Evolutionary conservation across 2,888 invertebrate species (phyloP).

Genomic region (Drosophila kanekoi): DNA sequence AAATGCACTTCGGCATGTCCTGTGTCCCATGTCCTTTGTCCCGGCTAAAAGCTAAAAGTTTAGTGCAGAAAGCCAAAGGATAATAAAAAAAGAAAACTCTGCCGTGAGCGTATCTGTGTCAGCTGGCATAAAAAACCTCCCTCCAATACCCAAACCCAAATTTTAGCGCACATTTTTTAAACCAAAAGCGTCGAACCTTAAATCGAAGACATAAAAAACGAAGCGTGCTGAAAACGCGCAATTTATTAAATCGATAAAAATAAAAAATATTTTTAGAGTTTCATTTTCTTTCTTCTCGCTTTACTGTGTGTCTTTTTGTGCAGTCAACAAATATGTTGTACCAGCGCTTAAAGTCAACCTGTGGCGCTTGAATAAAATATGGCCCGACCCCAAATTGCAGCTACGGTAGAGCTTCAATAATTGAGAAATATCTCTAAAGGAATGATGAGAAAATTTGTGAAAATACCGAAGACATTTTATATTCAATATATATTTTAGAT

Average conservation of each 20-base stretch:
- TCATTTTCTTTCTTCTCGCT: background rate
- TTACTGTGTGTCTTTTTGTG: background rate
- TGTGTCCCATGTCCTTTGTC: conserved; percentile 13
- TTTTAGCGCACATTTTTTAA: conserved; percentile 46
- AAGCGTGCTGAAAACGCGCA: conserved; percentile 38
- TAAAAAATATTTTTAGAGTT: conserved; percentile 23
- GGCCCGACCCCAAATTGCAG: background rate
- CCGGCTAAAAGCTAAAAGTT: conserved; percentile 34
- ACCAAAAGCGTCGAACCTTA: conserved; percentile 49
- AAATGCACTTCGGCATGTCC: conserved; percentile 56
- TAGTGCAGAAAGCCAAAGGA: conserved; percentile 46
- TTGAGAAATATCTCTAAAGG: too few relatives aligned
- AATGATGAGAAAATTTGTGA: too few relatives aligned
- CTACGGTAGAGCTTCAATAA: background rate
- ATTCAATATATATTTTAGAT: too few relatives aligned
- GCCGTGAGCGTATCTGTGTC: conserved; percentile 69
- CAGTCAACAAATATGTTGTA: conserved; percentile 37
- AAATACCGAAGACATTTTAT: too few relatives aligned
- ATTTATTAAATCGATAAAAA: conserved; percentile 76
- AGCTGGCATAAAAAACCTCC: conserved; percentile 41
- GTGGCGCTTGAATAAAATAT: conserved; percentile 23
- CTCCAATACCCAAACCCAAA: conserved; percentile 36
- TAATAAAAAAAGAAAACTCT: conserved; percentile 48
- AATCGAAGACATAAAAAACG: conserved; percentile 58
- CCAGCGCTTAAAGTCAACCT: conserved; percentile 43